phyloP scores from a whole-genome alignment of 2,113 vertebrate species.

The Bufo bufo region DNA sequence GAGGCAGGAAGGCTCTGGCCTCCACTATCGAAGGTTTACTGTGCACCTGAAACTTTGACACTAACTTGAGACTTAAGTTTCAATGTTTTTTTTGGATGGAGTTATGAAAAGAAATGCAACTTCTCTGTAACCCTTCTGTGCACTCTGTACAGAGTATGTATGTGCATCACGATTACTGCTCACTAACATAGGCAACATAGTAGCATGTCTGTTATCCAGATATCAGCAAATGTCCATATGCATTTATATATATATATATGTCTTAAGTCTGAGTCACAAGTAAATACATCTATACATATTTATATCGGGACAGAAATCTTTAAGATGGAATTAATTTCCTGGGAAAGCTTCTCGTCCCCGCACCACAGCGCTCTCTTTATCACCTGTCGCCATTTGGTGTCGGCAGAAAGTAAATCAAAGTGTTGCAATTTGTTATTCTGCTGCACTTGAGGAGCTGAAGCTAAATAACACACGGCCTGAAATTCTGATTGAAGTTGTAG shows the following conservation, averaged over 20 bases:
- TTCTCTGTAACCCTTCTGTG: too few species aligned
- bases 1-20: too few species aligned
- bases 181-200: too few species aligned
- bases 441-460: slow-evolving; percentile 88
- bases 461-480: slow-evolving; percentile 88
- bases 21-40: too few species aligned
- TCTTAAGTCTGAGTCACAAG: slow-evolving; percentile 24
- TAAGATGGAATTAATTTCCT: slow-evolving; percentile 98
- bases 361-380: slow-evolving; percentile 90
- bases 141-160: too few species aligned
- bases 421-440: slow-evolving; percentile 85
- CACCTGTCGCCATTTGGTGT: slow-evolving; percentile 91
- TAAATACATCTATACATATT: slow-evolving; percentile 54
- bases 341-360: slow-evolving; percentile 88
- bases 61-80: too few species aligned
- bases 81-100: too few species aligned
- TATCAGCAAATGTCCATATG: slow-evolving; percentile 10
- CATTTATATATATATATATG: slow-evolving; percentile 36
- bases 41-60: too few species aligned
- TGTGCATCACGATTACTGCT: too few species aligned
- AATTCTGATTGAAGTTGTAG: slow-evolving; percentile 89
- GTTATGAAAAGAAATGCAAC: too few species aligned
- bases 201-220: background rate
- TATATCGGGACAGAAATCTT: slow-evolving; percentile 86
- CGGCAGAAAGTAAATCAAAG: slow-evolving; percentile 90